phyloP scores from a whole-genome alignment of 2,888 invertebrate species.

The Yponomeuta cagnagella region DNA sequence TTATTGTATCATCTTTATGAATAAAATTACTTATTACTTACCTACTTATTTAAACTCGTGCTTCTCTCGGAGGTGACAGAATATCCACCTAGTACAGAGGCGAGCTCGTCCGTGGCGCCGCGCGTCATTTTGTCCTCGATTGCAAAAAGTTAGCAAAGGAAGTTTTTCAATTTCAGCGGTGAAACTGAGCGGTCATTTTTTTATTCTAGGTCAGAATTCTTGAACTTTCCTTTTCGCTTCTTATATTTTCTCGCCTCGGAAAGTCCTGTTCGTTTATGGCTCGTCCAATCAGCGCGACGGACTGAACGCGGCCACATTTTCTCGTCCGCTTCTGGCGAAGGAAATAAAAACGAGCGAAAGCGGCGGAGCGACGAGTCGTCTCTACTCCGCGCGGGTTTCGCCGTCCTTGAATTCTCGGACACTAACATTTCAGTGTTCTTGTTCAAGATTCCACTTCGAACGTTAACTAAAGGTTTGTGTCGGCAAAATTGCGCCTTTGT shows the following conservation, averaged over 20 bases:
- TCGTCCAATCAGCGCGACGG: background rate
- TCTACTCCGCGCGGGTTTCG: background rate
- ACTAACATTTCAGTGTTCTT: background rate
- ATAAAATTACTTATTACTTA: too few relatives aligned
- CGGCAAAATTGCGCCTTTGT: background rate
- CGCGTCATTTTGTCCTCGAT: background rate
- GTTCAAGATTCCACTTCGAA: background rate
- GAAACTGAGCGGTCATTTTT: background rate
- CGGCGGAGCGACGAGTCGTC: background rate
- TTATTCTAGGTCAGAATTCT: background rate
- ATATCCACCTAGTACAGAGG: background rate
- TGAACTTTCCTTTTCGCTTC: background rate
- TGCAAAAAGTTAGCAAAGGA: background rate
- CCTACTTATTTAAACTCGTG: background rate
- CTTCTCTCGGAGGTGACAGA: background rate
- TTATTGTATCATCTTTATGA: too few relatives aligned
- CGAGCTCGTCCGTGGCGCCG: background rate
- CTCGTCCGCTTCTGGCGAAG: background rate
- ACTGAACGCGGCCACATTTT: background rate
- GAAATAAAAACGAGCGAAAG: background rate
- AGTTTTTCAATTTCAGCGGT: background rate
- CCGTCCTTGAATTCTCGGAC: background rate
- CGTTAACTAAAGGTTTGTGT: slow-evolving; percentile 1
- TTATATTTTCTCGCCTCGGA: background rate
- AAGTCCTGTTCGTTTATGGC: background rate